These are phyloP conservation scores for Taenioides sp. DNA, from an alignment of 2,797 vertebrate species.

Conservation along the genomic window DNA sequence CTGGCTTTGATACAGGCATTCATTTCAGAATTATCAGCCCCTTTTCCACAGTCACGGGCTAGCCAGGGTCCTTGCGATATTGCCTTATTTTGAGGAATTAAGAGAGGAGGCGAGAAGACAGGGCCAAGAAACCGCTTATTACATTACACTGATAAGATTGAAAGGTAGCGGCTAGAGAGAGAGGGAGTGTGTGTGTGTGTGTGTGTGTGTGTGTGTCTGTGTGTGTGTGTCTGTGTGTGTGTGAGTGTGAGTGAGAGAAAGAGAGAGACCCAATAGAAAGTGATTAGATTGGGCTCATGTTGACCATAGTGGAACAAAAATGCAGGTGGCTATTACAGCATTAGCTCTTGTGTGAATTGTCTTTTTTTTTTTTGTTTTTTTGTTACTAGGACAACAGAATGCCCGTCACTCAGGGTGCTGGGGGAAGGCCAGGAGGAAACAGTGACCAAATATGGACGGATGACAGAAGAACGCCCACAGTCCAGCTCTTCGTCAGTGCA, in stretches of 20 bases:
- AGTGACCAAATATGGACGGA: constrained; percentile 59
- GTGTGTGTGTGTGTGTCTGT: constrained; percentile 26
- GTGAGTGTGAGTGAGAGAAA: constrained; percentile 5
- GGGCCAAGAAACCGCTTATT: constrained; percentile 77
- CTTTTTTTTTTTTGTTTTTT: constrained; percentile 27
- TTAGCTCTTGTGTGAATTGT: constrained; percentile 48
- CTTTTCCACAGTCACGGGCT: constrained; percentile 76
- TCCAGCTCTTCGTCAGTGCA: constrained; percentile 54
- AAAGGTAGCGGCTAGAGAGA: constrained; percentile 65
- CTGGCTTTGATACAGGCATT: constrained; percentile 75
- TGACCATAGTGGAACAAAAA: constrained; percentile 71
- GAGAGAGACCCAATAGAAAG: constrained; percentile 47
- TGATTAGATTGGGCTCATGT: constrained; percentile 77
- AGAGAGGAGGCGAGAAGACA: constrained; percentile 78
- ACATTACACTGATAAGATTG: constrained; percentile 81
- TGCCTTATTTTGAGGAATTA: constrained; percentile 84
- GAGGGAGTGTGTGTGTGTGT: constrained; percentile 28
- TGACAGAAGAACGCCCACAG: constrained; percentile 65
- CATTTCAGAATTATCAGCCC: constrained; percentile 78
- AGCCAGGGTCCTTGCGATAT: constrained; percentile 75
- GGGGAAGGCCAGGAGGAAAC: constrained; percentile 74
- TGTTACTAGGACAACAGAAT: constrained; percentile 59
- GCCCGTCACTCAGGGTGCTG: constrained; percentile 61
- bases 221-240: constrained; percentile 32
- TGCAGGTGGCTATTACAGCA: constrained; percentile 76